phyloP scores from a whole-genome alignment of 2,888 invertebrate genomes.

The Drosophila lacicola region DNA sequence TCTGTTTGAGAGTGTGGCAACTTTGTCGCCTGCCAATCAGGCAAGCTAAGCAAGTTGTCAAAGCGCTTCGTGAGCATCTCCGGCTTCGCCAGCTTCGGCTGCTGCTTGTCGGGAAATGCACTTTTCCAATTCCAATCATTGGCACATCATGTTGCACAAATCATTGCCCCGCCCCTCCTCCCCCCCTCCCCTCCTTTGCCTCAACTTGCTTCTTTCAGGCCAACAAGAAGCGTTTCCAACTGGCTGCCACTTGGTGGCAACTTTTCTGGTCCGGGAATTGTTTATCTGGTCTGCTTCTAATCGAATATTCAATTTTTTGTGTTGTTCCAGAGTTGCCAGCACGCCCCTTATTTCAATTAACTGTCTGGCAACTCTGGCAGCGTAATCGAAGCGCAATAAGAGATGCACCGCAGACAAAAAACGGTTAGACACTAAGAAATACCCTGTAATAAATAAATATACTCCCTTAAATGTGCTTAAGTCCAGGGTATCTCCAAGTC shows the following conservation, averaged over 20 bases:
- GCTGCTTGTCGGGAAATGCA: slow-evolving; percentile 14
- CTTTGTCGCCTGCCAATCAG: slow-evolving; percentile 10
- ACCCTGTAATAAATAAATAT: background rate
- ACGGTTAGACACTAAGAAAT: background rate
- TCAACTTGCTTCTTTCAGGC: too few species aligned
- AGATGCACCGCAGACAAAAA: background rate
- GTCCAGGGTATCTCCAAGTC: too few species aligned
- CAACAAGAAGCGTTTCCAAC: background rate
- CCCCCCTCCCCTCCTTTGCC: background rate
- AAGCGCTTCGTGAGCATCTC: slow-evolving; percentile 2
- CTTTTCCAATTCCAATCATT: slow-evolving; percentile 60
- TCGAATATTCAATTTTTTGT: slow-evolving; percentile 70
- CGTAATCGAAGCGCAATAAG: slow-evolving; percentile 29
- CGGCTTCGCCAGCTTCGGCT: background rate
- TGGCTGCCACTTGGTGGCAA: slow-evolving; percentile 21
- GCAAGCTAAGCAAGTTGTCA: slow-evolving; percentile 6
- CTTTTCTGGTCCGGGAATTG: slow-evolving; percentile 22
- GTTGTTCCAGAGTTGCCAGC: slow-evolving; percentile 11
- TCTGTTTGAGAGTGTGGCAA: slow-evolving; percentile 4
- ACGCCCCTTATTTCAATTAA: background rate
- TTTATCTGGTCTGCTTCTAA: slow-evolving; percentile 43
- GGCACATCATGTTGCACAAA: slow-evolving; percentile 41
- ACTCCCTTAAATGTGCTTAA: too few species aligned
- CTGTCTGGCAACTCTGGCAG: slow-evolving; percentile 36
- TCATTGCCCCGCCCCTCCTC: slow-evolving; percentile 1